phyloP scores from a whole-genome alignment of 2,888 invertebrate species.

The Pollenia amentaria region DNA sequence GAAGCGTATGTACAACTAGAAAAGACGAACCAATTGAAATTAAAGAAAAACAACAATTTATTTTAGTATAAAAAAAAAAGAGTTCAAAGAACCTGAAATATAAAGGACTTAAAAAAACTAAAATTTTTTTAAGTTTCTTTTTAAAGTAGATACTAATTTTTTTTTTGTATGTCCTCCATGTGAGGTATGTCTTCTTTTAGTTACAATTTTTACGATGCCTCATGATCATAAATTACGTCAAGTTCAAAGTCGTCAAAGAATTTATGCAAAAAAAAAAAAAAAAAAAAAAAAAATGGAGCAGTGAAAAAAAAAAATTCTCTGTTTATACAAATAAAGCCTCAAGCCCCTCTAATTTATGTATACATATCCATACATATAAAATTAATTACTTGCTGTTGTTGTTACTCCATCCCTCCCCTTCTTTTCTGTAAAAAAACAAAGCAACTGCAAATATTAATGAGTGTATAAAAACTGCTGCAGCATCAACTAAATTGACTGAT shows the following conservation, averaged over 20 bases:
- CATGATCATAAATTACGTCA: slow-evolving; percentile 81
- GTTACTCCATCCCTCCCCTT: background rate
- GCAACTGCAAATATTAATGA: slow-evolving; percentile 37
- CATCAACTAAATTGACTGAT: slow-evolving; percentile 78
- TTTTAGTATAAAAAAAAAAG: background rate
- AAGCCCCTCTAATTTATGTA: slow-evolving; percentile 40
- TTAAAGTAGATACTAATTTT: background rate
- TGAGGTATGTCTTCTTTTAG: slow-evolving; percentile 51
- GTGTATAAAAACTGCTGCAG: slow-evolving; percentile 66
- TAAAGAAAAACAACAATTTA: background rate
- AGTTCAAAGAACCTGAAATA: slow-evolving; percentile 46
- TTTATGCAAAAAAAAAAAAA: slow-evolving; percentile 36
- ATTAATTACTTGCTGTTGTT: slow-evolving; percentile 79
- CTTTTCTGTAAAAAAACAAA: background rate
- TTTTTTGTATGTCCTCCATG: slow-evolving; percentile 38
- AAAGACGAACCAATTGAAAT: slow-evolving; percentile 50
- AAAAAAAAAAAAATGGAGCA: slow-evolving; percentile 13
- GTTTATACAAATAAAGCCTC: background rate
- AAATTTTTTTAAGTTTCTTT: background rate
- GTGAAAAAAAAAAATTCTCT: slow-evolving; percentile 50
- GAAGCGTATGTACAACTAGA: slow-evolving; percentile 48
- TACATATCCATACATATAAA: slow-evolving; percentile 73
- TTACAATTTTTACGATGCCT: slow-evolving; percentile 74
- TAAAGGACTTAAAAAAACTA: background rate
- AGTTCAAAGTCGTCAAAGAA: slow-evolving; percentile 79